phyloP scores from a whole-genome alignment of 2,113 vertebrate genomes.

The Neomonachus schauinslandi region DNA sequence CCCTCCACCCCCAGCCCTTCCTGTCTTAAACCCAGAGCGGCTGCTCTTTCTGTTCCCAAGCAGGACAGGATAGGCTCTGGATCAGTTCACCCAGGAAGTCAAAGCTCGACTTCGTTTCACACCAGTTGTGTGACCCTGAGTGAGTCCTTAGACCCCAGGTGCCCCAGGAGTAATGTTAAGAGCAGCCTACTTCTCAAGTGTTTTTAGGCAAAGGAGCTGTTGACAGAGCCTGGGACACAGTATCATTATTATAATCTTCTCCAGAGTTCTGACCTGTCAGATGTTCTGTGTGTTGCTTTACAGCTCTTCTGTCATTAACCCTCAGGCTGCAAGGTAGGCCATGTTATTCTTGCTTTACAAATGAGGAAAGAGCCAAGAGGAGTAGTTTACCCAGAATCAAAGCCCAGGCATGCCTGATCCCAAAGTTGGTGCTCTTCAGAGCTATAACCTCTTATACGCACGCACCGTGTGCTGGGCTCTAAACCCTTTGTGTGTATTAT shows the following conservation, averaged over 20 bases:
- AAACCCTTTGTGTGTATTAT: neutral
- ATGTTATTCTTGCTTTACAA: neutral
- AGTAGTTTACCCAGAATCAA: neutral
- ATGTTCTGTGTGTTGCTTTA: neutral
- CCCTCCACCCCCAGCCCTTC: neutral
- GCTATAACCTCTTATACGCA: rapidly evolving
- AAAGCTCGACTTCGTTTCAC: neutral
- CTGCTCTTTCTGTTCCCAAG: rapidly evolving
- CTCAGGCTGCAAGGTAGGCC: neutral
- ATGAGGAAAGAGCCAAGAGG: neutral
- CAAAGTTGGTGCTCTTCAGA: neutral
- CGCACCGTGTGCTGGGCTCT: rapidly evolving
- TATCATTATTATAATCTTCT: neutral
- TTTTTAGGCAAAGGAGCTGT: neutral
- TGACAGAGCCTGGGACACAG: neutral
- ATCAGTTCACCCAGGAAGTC: neutral
- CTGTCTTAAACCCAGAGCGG: neutral
- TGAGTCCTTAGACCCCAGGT: neutral
- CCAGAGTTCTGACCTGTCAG: neutral
- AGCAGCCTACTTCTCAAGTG: neutral
- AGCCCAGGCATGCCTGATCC: neutral
- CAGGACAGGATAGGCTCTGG: neutral
- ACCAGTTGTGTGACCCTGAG: neutral
- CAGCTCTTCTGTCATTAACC: neutral
- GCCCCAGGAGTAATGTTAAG: neutral